phyloP scores from a whole-genome alignment of 2,888 invertebrate genomes.

The Diloba caeruleocephala region DNA sequence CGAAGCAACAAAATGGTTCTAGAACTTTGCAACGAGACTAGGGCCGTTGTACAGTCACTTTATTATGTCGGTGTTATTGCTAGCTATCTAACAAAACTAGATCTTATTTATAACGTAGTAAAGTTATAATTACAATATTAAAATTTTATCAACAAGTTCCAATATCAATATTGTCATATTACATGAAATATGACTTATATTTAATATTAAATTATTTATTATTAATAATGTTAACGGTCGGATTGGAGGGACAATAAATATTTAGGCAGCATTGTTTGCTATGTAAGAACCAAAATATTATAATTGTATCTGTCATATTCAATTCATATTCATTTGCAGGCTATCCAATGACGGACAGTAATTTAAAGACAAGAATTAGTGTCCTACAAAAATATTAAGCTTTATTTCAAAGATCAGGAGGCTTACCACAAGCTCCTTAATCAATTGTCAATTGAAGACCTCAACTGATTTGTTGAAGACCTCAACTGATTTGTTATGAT shows the following conservation, averaged over 20 bases:
- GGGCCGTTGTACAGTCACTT: constrained; percentile 35
- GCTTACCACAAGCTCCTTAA: too few species aligned
- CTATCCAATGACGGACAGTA: too few species aligned
- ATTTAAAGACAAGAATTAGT: background rate
- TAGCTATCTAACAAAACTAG: constrained; percentile 31
- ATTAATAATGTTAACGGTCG: constrained; percentile 2
- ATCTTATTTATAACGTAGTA: constrained; percentile 44
- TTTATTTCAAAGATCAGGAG: too few species aligned
- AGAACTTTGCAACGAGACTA: constrained; percentile 35
- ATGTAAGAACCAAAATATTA: constrained; percentile 2
- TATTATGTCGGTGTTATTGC: constrained; percentile 30
- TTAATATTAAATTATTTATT: constrained; percentile 24
- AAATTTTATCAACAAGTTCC: constrained; percentile 24
- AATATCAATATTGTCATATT: constrained; percentile 8
- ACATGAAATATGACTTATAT: constrained; percentile 2
- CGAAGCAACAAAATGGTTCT: constrained; percentile 15
- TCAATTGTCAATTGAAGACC: too few species aligned
- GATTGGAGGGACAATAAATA: constrained; percentile 36
- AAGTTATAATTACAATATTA: constrained; percentile 43
- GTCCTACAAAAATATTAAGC: too few species aligned
- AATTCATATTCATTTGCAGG: too few species aligned
- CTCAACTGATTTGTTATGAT: too few species aligned
- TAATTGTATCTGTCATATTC: too few species aligned
- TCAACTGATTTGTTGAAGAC: too few species aligned
- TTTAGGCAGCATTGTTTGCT: constrained; percentile 13